phyloP scores from a whole-genome alignment of 2,888 invertebrate species.

The Tanytarsus gracilentus region DNA sequence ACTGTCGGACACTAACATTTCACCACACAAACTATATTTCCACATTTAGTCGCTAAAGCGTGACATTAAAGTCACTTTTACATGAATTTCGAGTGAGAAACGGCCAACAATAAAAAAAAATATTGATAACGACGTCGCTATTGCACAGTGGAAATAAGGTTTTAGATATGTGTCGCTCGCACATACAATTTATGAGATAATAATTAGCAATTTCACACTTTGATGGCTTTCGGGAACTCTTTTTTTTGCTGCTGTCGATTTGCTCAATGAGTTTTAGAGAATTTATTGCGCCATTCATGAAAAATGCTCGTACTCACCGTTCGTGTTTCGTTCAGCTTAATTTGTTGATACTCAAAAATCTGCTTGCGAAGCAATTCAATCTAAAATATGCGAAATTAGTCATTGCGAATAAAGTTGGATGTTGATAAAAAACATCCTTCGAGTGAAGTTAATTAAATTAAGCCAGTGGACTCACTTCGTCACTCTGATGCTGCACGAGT shows the following conservation, averaged over 20 bases:
- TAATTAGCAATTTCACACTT: slow-evolving; percentile 15
- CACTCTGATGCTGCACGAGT: slow-evolving; percentile 5
- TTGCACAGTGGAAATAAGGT: not conserved
- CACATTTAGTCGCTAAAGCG: not conserved
- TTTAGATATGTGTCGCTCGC: not conserved
- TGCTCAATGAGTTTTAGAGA: not conserved
- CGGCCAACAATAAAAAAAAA: not conserved
- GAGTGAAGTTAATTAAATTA: too few relatives aligned
- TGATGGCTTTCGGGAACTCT: not conserved
- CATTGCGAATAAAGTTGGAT: too few relatives aligned
- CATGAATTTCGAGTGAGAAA: not conserved
- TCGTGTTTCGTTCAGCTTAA: slow-evolving; percentile 19
- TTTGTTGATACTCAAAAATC: slow-evolving; percentile 22
- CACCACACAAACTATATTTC: too few relatives aligned
- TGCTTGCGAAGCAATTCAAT: slow-evolving; percentile 11
- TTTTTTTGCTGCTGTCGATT: not conserved
- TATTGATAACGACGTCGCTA: slow-evolving; percentile 1
- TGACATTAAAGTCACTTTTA: not conserved
- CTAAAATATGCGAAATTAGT: slow-evolving; percentile 7
- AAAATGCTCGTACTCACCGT: slow-evolving; percentile 8
- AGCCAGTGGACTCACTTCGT: slow-evolving; percentile 13
- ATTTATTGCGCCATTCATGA: not conserved
- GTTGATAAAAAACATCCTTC: too few relatives aligned
- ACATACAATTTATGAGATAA: slow-evolving; percentile 11
- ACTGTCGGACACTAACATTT: too few relatives aligned